Evolutionary conservation across 2,797 vertebrate genomes (phyloP).

Genomic region (Alca torda): DNA sequence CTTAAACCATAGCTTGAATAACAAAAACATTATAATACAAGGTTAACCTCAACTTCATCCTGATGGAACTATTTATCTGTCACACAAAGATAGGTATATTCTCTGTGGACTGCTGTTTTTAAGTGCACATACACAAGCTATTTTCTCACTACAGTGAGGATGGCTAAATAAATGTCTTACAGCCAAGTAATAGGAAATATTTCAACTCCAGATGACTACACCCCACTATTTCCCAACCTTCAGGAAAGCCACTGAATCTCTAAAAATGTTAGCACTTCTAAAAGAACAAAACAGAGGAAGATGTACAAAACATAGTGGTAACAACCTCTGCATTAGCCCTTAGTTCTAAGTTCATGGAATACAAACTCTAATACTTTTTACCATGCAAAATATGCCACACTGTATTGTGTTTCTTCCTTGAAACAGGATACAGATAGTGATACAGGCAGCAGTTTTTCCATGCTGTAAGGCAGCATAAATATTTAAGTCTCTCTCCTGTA

Average conservation of each 20-base stretch:
- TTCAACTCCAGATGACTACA: conserved; percentile 64
- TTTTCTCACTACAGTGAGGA: conserved; percentile 27
- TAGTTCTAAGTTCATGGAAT: not conserved
- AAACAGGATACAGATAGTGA: not conserved
- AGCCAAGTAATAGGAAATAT: conserved; percentile 48
- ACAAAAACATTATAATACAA: conserved; percentile 28
- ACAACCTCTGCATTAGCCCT: not conserved
- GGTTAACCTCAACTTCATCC: conserved; percentile 26
- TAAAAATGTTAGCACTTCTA: not conserved
- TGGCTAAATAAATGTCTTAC: conserved; percentile 55
- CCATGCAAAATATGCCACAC: not conserved
- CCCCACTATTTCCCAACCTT: conserved; percentile 23
- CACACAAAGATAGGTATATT: conserved; percentile 38
- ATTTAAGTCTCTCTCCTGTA: conserved; percentile 1
- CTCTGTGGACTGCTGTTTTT: conserved; percentile 17
- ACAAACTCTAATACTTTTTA: not conserved
- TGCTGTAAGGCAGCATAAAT: conserved; percentile 25
- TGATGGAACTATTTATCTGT: conserved; percentile 56
- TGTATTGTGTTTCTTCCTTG: not conserved
- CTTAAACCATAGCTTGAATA: conserved; percentile 13
- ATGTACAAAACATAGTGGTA: not conserved
- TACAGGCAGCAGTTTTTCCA: not conserved
- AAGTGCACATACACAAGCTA: conserved; percentile 33
- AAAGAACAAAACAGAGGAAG: not conserved
- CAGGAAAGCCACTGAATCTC: conserved; percentile 15